Conservation (phyloP, 2,888 invertebrate species). For the Nebria salina region DNA sequence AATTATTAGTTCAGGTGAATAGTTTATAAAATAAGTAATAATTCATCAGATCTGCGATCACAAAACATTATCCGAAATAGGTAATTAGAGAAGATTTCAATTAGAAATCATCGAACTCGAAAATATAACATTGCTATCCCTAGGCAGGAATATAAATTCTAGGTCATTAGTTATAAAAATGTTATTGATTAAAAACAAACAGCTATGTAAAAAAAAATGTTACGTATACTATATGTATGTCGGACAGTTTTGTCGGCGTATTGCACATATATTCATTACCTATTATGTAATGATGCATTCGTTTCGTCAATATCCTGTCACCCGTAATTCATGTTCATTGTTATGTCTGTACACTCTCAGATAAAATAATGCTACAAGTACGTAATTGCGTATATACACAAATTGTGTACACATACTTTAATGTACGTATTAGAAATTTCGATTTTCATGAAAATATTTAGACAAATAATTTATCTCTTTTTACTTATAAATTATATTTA, state of each 20-base stretch:
- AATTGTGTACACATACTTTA: too few species aligned
- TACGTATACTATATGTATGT: not conserved
- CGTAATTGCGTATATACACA: not conserved
- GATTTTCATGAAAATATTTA: too few species aligned
- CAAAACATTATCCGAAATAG: not conserved
- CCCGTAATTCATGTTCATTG: slow-evolving; percentile 15
- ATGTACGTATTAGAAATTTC: too few species aligned
- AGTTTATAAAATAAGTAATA: too few species aligned
- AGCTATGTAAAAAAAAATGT: slow-evolving; percentile 5
- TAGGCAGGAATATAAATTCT: not conserved
- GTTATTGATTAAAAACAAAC: slow-evolving; percentile 9
- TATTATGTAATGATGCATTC: slow-evolving; percentile 18
- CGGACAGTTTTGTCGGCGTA: slow-evolving; percentile 4
- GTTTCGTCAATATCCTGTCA: slow-evolving; percentile 31
- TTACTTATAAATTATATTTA: too few species aligned
- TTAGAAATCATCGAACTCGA: not conserved
- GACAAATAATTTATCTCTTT: too few species aligned
- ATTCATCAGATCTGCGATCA: not conserved
- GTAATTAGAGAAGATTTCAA: not conserved
- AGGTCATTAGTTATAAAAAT: slow-evolving; percentile 1
- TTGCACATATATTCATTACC: slow-evolving; percentile 19
- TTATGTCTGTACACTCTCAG: slow-evolving; percentile 14
- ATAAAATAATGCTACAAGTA: not conserved
- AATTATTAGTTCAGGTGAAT: too few species aligned
- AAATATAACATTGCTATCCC: not conserved